Evolutionary conservation across 2,888 invertebrate species (phyloP), one percentile per base, ranked within the genome.

Genomic region (Azorinus chamasolen): DNA sequence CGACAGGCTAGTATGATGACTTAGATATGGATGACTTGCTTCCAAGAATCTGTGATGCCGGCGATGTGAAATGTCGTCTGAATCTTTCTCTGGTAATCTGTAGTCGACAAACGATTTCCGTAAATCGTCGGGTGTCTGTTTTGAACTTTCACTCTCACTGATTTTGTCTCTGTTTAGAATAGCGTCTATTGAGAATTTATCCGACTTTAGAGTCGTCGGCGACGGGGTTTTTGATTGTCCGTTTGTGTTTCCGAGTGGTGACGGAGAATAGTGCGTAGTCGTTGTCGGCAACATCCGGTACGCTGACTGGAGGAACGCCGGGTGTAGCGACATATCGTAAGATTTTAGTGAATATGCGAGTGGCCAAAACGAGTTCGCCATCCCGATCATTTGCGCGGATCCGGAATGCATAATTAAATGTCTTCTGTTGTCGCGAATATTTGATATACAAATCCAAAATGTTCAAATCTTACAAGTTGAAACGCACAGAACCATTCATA

Each of bases 111-210:
- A 70, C 61, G 37, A 65, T 46, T 61, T 72, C 32, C 54, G 72
- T n/a, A 64, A 61, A 39, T 50, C 65, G 20, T 37, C 46, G 48
- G 27, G 45, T 20, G 54, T 62, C 63, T n/a, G 16, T 22, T 62
- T 53, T 12, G 69, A 64, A 63, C 57, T 66, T 4, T 66, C 18
- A 16, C 50, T 65, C 14, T 71, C 66, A 16, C 61, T 73, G 20
- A 72, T 64, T 64, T 68, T 72, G 62, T 86, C 86, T 24, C 81
- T 79, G 53, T 82, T 85, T 25, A 89, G 70, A 68, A 89, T 89
- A 18, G 88, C 87, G 71, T 89, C 89, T 27, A 89, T 89, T 8
- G 88, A 88, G 71, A 89, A 89, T n/a, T 88, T 84, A 43, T 84
- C 79, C 20, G 77, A 69, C 61, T 84, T 85, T n/a, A 57, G 62